These are phyloP conservation scores for Epizoanthus rinbou DNA, from an alignment of 92 coral and sea anemone species.

Conservation along the genomic window DNA sequence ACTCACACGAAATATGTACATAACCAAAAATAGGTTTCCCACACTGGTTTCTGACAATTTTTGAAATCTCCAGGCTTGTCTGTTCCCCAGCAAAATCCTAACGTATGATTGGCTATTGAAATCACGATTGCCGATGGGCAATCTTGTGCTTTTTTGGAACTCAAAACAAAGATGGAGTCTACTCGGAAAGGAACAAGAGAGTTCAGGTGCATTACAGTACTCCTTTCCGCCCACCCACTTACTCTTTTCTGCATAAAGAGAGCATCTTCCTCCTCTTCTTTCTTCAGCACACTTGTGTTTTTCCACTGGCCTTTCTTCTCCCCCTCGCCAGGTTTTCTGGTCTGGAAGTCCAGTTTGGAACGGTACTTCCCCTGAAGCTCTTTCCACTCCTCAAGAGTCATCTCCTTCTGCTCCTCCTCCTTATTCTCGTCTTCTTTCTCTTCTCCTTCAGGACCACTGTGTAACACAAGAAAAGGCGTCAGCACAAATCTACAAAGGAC, in stretches of 20 bases:
- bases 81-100: too few relatives aligned
- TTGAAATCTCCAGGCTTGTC: too few relatives aligned
- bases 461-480: not conserved
- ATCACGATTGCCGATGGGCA: too few relatives aligned
- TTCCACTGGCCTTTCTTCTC: conserved; percentile 98
- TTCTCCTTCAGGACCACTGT: conserved; percentile 59
- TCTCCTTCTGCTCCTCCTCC: conserved; percentile 77
- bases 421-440: conserved; percentile 67
- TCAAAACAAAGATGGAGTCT: too few relatives aligned
- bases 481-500: not conserved
- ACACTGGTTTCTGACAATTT: too few relatives aligned
- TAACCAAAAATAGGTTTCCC: too few relatives aligned
- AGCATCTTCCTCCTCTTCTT: conserved; percentile 59
- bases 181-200: too few relatives aligned
- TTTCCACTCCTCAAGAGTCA: conserved; percentile 95
- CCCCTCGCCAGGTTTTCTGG: conserved; percentile 96
- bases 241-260: conserved; percentile 64
- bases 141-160: too few relatives aligned
- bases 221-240: not conserved
- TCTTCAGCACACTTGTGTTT: conserved; percentile 80
- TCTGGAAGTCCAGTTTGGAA: conserved; percentile 71
- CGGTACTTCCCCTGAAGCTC: conserved; percentile 75
- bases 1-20: too few relatives aligned
- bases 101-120: too few relatives aligned
- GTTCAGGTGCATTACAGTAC: too few relatives aligned